Conservation (phyloP, 2,797 vertebrate genomes). For the Lepilemur septentrionalis region DNA sequence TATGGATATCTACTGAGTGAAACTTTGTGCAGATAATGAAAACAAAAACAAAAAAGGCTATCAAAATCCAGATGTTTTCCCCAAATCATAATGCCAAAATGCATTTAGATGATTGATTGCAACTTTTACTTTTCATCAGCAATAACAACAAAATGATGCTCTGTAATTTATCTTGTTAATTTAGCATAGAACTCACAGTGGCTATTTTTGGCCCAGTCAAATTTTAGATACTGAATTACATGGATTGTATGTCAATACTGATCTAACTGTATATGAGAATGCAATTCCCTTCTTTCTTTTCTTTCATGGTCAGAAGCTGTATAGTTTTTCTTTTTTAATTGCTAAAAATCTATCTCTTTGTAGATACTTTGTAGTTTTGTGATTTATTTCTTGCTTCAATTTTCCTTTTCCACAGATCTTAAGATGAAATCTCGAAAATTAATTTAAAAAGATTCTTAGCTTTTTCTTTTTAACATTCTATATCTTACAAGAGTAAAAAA, state of each 20-base stretch:
- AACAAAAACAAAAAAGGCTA: not conserved
- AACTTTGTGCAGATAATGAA: not conserved
- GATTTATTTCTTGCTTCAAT: not conserved
- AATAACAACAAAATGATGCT: slow-evolving; percentile 29
- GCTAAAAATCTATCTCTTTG: not conserved
- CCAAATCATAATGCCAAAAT: not conserved
- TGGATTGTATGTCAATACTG: not conserved
- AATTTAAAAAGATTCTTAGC: not conserved
- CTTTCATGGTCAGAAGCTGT: not conserved
- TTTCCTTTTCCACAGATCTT: not conserved
- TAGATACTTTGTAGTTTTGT: not conserved
- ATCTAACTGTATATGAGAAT: not conserved
- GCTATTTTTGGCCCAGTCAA: not conserved
- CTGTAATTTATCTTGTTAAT: slow-evolving; percentile 2
- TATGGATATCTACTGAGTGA: not conserved
- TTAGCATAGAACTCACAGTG: not conserved
- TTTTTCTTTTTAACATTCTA: not conserved
- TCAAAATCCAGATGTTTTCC: not conserved
- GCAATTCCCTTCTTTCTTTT: not conserved
- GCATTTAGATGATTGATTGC: not conserved
- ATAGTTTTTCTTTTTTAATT: not conserved
- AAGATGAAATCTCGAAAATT: not conserved
- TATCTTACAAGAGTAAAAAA: not conserved
- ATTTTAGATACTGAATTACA: not conserved
- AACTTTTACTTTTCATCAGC: slow-evolving; percentile 9